Evolutionary conservation across 1,140 invertebrate species (phyloP).

Genomic region (Trypoxylus dichotomus): DNA sequence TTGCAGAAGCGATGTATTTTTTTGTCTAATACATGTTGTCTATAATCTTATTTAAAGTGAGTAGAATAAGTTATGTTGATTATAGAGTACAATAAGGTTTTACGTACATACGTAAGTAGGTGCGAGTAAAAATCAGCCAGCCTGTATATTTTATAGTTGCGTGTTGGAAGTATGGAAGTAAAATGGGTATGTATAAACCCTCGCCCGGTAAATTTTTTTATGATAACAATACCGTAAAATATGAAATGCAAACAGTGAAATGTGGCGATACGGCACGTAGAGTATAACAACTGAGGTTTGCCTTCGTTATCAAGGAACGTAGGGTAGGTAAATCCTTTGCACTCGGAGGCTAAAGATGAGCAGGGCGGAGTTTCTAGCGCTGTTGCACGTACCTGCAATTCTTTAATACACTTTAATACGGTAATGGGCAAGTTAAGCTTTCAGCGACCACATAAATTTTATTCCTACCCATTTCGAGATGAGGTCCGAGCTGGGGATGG

Average conservation of each 20-base stretch:
- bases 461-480: background rate
- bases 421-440: background rate
- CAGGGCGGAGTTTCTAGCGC: background rate
- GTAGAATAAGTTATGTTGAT: too few relatives aligned
- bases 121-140: too few relatives aligned
- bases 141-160: too few relatives aligned
- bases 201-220: background rate
- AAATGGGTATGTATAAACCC: background rate
- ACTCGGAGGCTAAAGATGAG: background rate
- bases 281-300: background rate
- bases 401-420: conserved; percentile 3
- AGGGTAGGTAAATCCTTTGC: background rate
- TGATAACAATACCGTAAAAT: background rate
- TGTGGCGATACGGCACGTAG: background rate
- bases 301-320: background rate
- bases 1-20: too few relatives aligned
- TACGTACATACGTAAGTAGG: too few relatives aligned
- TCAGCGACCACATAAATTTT: background rate
- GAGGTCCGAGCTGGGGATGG: background rate
- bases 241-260: background rate
- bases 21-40: too few relatives aligned
- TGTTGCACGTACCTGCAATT: background rate
- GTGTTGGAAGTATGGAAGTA: too few relatives aligned
- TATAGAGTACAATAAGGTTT: too few relatives aligned
- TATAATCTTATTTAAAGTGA: too few relatives aligned